Base-by-base conservation (phyloP, 2,888 invertebrate species). In the Ferdinandea cuprea region DNA sequence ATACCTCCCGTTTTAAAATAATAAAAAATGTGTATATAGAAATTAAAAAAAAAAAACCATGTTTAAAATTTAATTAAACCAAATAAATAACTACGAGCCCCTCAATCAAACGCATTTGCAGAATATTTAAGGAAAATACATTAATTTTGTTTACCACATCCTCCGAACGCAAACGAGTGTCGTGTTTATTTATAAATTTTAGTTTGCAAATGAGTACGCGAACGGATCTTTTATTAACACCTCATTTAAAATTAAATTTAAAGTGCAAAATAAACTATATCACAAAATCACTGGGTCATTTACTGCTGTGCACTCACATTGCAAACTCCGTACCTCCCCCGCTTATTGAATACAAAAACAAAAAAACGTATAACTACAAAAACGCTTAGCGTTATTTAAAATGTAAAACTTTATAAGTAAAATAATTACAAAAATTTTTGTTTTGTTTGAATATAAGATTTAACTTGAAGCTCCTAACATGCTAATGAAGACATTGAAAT, bases 371-470 rank as follows among this genome's bases (percentile, higher is more conserved):
- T 21, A 63, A 65, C 52, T 58, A 44, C 15, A 50, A 79, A n/a
- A 25, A 2, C 79, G 73, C 79, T 79, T 61, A 68, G 73, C 79
- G 72, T 79, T 66, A 25, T 21, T 66, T 52, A 59, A 68, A 54
- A 59, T 32, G 19, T 25, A 54, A 48, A 63, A 48, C 40, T 66
- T 66, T 78, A 17, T 35, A 78, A 78, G 65, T 65, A 59, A 63
- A 78, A 54, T 58, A 65, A 52, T 61, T 28, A 58, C 17, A 65
- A 78, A 52, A 37, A 59, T 35, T 28, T 52, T 42, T 52, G 35
- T n/a, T n/a, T n/a, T 59, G 50, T 37, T 35, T 69, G 6, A 17
- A 59, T 44, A 54, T 44, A 52, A 54, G 40, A 40, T 54, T 66
- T 48, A 59, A 79, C 68, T 59, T 61, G 73, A 68, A 68, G 61